These are phyloP conservation scores for Drusus annulatus DNA, from an alignment of 1,140 invertebrate genomes.

Conservation along the genomic window DNA sequence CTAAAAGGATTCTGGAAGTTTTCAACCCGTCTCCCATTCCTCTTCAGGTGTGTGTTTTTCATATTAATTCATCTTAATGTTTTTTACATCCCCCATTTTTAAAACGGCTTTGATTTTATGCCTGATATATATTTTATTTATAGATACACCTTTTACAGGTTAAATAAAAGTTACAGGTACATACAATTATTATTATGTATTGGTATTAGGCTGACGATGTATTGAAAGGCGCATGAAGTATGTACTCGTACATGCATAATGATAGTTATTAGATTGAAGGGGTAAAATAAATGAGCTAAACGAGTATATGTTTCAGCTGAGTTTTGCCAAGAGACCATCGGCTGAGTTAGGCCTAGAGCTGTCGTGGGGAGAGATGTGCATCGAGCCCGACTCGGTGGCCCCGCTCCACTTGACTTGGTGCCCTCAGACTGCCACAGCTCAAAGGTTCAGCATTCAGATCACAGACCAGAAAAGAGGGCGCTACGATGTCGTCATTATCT, in stretches of 20 bases:
- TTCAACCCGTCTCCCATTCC: conserved; percentile 72
- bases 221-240: no score
- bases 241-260: no score
- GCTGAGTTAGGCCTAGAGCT: conserved; percentile 73
- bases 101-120: no score
- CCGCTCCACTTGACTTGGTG: conserved; percentile 75
- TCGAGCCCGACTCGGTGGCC: conserved; percentile 67
- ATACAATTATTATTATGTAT: no score
- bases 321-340: conserved; percentile 72
- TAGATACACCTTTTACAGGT: no score
- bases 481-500: conserved; percentile 77
- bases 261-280: no score
- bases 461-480: conserved; percentile 75
- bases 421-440: conserved; percentile 72
- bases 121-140: no score
- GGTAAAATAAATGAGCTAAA: no score
- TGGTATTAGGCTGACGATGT: no score
- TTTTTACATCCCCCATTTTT: no score
- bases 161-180: no score
- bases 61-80: background rate
- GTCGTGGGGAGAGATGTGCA: conserved; percentile 68
- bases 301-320: conserved; percentile 69
- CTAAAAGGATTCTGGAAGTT: conserved; percentile 71
- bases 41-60: conserved; percentile 68
- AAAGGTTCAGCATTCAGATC: conserved; percentile 76